These are phyloP conservation scores for Aldabrachelys gigantea DNA, from an alignment of 2,113 vertebrate genomes.

Conservation along the genomic window DNA sequence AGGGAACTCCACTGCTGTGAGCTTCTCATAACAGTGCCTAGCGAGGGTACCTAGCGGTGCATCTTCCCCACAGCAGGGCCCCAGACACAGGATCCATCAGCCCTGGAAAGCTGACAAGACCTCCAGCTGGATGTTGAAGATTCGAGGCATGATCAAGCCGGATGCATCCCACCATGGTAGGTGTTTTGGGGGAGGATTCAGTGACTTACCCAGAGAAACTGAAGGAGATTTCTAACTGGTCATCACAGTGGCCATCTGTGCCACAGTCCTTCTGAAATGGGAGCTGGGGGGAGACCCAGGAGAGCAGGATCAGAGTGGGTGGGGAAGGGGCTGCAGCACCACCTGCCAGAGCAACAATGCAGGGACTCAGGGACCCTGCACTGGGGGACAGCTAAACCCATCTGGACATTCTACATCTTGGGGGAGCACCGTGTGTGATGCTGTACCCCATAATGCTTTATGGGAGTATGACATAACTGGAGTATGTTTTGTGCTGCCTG, in stretches of 20 bases:
- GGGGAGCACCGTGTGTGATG: no score
- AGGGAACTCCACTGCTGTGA: no score
- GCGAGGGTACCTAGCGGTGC: no score
- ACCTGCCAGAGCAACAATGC: neutral
- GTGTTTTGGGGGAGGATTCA: neutral
- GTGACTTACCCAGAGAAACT: slow-evolving; percentile 78
- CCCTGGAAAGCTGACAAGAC: neutral
- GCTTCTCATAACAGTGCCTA: no score
- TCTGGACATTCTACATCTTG: no score
- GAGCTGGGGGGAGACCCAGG: slow-evolving; percentile 69
- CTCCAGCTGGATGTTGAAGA: no score
- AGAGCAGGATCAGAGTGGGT: fast-evolving
- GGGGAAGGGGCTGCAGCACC: neutral
- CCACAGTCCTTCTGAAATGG: slow-evolving; percentile 88
- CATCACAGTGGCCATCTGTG: slow-evolving; percentile 77
- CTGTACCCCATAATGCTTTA: no score
- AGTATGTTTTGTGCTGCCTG: no score
- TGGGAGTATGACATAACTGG: no score
- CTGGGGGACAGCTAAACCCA: no score
- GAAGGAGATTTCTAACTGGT: slow-evolving; percentile 82
- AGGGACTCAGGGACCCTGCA: neutral
- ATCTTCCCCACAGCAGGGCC: no score
- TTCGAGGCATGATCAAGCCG: fast-evolving
- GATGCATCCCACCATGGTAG: neutral
- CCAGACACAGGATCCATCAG: no score